Evolutionary conservation across 2,113 vertebrate genomes (phyloP).

Genomic region (Charina bottae): DNA sequence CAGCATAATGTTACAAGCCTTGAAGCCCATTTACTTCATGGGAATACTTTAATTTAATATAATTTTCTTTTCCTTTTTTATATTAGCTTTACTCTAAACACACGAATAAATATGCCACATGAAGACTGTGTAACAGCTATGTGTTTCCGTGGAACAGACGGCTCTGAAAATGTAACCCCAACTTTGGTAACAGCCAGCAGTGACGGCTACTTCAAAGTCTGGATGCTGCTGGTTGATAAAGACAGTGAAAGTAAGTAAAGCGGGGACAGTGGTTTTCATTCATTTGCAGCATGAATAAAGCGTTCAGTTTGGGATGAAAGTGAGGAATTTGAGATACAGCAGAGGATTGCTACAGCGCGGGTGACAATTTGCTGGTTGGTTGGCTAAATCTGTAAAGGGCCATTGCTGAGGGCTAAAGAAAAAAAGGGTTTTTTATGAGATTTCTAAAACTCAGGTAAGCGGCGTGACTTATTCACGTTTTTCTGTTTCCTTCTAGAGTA

Average conservation of each 20-base stretch:
- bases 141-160: slow-evolving; percentile 79
- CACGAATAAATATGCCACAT: slow-evolving; percentile 86
- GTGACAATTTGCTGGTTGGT: not conserved
- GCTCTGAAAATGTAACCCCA: slow-evolving; percentile 69
- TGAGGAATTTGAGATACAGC: not conserved
- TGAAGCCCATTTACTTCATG: not conserved
- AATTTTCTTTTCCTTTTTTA: not conserved
- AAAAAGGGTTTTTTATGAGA: not conserved
- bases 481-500: not conserved
- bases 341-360: not conserved
- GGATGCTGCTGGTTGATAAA: slow-evolving; percentile 79
- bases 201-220: slow-evolving; percentile 93
- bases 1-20: too few species aligned
- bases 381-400: not conserved
- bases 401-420: not conserved
- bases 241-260: slow-evolving; percentile 74
- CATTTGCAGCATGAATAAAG: not conserved
- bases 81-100: slow-evolving; percentile 90
- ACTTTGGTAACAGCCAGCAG: slow-evolving; percentile 84
- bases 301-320: not conserved
- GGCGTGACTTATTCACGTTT: too few species aligned
- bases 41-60: not conserved
- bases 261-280: not conserved
- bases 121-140: slow-evolving; percentile 83
- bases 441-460: not conserved